phyloP scores from a whole-genome alignment of 1,140 invertebrate genomes.

The Wiebesia pumilae region DNA sequence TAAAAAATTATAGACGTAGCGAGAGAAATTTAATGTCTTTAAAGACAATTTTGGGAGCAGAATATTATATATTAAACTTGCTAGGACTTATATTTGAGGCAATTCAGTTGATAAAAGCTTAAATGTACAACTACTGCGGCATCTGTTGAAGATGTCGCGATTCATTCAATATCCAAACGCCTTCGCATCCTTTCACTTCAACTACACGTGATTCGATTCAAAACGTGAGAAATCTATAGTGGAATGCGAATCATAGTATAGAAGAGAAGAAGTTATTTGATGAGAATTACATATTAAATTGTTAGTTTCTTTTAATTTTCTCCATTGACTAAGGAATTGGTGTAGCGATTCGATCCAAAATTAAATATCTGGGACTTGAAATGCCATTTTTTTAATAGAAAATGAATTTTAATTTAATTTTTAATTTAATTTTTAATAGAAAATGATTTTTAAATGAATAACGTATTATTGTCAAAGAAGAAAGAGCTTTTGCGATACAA shows the following conservation, averaged over 20 bases:
- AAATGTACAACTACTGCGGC: background rate
- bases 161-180: background rate
- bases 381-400: too few relatives aligned
- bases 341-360: too few relatives aligned
- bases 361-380: too few relatives aligned
- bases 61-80: background rate
- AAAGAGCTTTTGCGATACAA: too few relatives aligned
- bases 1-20: background rate
- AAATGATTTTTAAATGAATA: too few relatives aligned
- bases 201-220: background rate
- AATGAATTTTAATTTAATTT: too few relatives aligned
- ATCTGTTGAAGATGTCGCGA: background rate
- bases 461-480: too few relatives aligned
- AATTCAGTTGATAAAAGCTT: background rate
- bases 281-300: background rate
- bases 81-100: background rate
- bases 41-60: background rate
- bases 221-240: background rate
- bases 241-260: background rate
- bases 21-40: background rate
- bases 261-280: background rate
- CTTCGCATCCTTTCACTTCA: constrained; percentile 8
- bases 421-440: too few relatives aligned
- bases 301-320: background rate
- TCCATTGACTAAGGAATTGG: too few relatives aligned